Evolutionary conservation across 1,140 invertebrate genomes (phyloP).

Genomic region (Apolygus lucorum): DNA sequence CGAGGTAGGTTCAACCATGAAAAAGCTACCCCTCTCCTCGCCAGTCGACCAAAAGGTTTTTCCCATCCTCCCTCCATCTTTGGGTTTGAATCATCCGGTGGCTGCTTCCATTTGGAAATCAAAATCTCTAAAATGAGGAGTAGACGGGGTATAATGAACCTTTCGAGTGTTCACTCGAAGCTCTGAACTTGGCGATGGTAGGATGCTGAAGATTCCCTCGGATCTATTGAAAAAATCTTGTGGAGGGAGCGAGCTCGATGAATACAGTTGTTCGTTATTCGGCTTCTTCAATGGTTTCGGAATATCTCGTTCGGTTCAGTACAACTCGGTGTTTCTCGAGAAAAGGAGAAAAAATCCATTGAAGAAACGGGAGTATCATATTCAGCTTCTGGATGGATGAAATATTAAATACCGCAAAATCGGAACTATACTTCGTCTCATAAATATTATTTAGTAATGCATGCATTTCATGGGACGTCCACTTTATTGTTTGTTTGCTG

Average conservation of each 20-base stretch:
- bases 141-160: conserved; percentile 4
- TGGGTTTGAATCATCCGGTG: neutral
- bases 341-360: too few relatives aligned
- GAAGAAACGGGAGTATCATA: too few relatives aligned
- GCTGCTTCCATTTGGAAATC: conserved; percentile 11
- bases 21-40: neutral
- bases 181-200: neutral
- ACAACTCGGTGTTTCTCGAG: too few relatives aligned
- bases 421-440: too few relatives aligned
- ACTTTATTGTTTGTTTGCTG: too few relatives aligned
- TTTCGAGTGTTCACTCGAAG: conserved; percentile 4
- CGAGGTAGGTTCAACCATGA: neutral
- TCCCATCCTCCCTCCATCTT: neutral
- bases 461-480: too few relatives aligned
- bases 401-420: too few relatives aligned
- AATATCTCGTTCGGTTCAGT: too few relatives aligned
- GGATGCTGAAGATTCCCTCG: neutral
- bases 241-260: neutral
- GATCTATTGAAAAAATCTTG: neutral
- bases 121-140: conserved; percentile 4
- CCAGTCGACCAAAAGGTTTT: neutral
- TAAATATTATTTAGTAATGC: too few relatives aligned
- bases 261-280: neutral
- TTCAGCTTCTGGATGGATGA: too few relatives aligned
- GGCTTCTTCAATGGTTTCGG: neutral